Conservation (phyloP, 64 coral and sea anemone genomes). For the Orbicella faveolata region DNA sequence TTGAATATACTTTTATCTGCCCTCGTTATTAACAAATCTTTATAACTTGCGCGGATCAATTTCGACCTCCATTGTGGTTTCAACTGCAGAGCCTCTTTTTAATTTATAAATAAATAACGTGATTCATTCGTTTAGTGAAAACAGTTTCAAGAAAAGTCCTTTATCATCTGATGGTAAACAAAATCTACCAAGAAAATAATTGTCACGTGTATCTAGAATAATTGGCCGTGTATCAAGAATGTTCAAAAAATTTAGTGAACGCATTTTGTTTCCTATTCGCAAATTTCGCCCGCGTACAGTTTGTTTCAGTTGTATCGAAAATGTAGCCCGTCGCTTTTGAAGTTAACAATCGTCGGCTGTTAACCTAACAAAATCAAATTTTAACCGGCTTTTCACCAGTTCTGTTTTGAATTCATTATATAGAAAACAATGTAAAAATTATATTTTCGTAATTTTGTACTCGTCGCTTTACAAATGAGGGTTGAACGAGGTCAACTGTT, state of each 20-base stretch:
- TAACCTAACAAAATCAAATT: background rate
- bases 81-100: background rate
- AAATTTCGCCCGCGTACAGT: background rate
- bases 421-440: too few species aligned
- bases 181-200: background rate
- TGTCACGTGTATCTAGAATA: background rate
- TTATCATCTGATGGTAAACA: conserved; percentile 5
- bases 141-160: background rate
- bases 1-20: background rate
- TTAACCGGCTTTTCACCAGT: conserved; percentile 32
- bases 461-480: background rate
- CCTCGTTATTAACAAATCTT: background rate
- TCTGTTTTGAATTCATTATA: conserved; percentile 23
- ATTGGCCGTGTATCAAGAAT: background rate
- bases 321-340: background rate
- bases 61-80: background rate
- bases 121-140: background rate
- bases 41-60: background rate
- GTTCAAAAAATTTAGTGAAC: background rate
- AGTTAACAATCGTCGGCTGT: background rate
- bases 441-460: too few species aligned
- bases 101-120: conserved; percentile 33
- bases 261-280: background rate
- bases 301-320: background rate
- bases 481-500: background rate